Evolutionary conservation across 2,797 vertebrate species (phyloP).

Genomic region (Pseudopleuronectes americanus): DNA sequence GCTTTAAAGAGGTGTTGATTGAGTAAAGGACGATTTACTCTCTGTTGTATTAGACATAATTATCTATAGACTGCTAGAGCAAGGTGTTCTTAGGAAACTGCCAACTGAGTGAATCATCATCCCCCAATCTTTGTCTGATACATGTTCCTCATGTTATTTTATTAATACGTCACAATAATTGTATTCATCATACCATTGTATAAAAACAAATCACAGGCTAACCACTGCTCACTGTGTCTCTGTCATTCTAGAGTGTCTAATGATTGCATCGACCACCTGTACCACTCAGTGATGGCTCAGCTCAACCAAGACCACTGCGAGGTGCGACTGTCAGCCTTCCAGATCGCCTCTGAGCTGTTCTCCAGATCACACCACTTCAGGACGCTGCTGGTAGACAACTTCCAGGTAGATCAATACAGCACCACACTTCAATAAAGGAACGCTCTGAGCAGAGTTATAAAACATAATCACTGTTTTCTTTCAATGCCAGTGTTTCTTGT

Average conservation of each 20-base stretch:
- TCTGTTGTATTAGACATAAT: too few species aligned
- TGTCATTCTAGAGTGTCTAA: slow-evolving; percentile 82
- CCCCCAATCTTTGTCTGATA: not conserved
- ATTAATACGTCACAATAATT: not conserved
- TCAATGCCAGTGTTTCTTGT: too few species aligned
- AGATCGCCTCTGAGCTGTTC: slow-evolving; percentile 88
- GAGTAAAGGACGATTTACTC: too few species aligned
- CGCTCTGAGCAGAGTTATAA: not conserved
- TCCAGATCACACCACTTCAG: slow-evolving; percentile 91
- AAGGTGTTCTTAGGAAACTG: too few species aligned
- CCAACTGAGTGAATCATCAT: too few species aligned
- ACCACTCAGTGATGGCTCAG: slow-evolving; percentile 89
- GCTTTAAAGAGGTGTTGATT: too few species aligned
- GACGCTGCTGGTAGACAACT: slow-evolving; percentile 85
- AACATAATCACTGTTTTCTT: too few species aligned
- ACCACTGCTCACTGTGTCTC: not conserved
- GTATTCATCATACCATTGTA: too few species aligned
- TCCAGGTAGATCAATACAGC: slow-evolving; percentile 76
- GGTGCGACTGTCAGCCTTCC: slow-evolving; percentile 92
- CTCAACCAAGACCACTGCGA: slow-evolving; percentile 89
- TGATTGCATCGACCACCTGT: slow-evolving; percentile 86
- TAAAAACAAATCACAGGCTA: not conserved
- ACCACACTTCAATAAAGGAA: not conserved
- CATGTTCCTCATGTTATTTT: not conserved
- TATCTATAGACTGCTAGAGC: too few species aligned